These are phyloP conservation scores for Heterotilapia buettikoferi DNA, from an alignment of 2,113 vertebrate genomes.

Conservation along the genomic window DNA sequence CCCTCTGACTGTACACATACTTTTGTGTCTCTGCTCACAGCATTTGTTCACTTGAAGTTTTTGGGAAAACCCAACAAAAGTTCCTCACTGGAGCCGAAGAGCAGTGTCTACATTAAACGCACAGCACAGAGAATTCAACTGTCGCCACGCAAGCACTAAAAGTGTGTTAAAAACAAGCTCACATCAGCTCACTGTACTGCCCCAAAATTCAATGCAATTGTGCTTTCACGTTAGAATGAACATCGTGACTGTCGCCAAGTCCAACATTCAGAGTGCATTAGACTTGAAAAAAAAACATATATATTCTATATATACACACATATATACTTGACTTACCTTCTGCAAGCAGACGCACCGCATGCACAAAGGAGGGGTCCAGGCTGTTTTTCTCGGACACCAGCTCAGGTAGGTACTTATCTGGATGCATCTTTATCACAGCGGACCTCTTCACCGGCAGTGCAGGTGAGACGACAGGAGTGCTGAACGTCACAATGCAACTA, in stretches of 20 bases:
- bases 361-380: slow-evolving; percentile 88
- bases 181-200: not conserved
- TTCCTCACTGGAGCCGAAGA: not conserved
- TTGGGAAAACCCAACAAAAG: slow-evolving; percentile 11
- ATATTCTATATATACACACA: not conserved
- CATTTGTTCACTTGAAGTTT: not conserved
- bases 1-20: not conserved
- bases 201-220: not conserved
- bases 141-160: not conserved
- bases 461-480: slow-evolving; percentile 59
- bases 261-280: not conserved
- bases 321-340: slow-evolving; percentile 78
- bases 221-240: not conserved
- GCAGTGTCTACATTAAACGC: not conserved
- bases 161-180: not conserved
- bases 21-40: slow-evolving; percentile 2
- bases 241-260: not conserved
- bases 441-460: slow-evolving; percentile 53
- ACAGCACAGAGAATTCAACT: not conserved
- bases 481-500: slow-evolving; percentile 42
- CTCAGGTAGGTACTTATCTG: slow-evolving; percentile 89
- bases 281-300: not conserved
- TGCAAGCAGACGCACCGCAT: slow-evolving; percentile 86
- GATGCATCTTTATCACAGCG: slow-evolving; percentile 76
- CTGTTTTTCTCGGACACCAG: slow-evolving; percentile 89